Evolutionary conservation across 2,888 invertebrate genomes (phyloP), one percentile per base, ranked within the genome.

Genomic region (Amaurobius ferox): DNA sequence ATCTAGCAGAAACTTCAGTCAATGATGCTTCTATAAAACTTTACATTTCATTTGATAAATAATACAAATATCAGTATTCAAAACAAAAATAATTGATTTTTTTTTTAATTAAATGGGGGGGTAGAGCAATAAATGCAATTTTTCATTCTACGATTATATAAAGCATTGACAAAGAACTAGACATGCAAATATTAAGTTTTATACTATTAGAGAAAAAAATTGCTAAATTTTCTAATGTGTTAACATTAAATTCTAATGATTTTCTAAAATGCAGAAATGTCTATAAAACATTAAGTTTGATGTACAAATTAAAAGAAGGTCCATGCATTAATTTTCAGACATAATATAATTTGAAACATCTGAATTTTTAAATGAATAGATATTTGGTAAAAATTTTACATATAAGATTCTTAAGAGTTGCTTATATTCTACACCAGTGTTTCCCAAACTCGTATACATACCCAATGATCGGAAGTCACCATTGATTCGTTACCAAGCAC

Each of bases 241-340:
- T n/a, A 55, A 55, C 55, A 55, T 55, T 55, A 55, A 55, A 55
- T 55, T 11, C 55, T 55, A 55, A 55, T 55, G 16, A 44, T 16
- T 13, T 1, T 16, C 55, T 55, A 55, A n/a, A 55, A 55, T 3
- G 55, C 23, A 55, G 23, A 55, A 44, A 44, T 44, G 19, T 55
- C 55, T 55, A 55, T 55, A 23, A 55, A 55, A 55, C 55, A 55
- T 55, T 55, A 44, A 11, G 19, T 55, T 23, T 3, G 23, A 55
- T n/a, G 55, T 1, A 55, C 19, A 55, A 55, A 55, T 55, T 35
- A 55, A 55, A 23, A 55, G 23, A 23, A 55, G 16, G 2, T 44
- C 16, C 44, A 44, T 44, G 44, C 44, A 44, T 16, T 44, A 44
- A 44, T 13, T 44, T 44, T 44, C 2, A 11, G 44, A 44, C 44